phyloP scores from a whole-genome alignment of 2,797 vertebrate species.

The Steatocranus sp. region DNA sequence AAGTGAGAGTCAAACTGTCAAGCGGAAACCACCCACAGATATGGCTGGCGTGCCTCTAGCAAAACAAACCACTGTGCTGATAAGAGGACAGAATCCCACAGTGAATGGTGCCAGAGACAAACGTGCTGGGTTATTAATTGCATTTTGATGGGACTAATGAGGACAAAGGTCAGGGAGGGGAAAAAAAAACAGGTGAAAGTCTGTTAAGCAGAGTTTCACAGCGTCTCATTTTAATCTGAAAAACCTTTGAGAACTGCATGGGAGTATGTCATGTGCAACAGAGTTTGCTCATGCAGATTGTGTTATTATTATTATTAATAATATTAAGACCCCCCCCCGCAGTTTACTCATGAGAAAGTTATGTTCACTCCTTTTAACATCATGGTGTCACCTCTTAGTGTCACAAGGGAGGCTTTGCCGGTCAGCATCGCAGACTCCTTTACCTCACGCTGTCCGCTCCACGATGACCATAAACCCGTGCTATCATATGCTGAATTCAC shows the following conservation, averaged over 20 bases:
- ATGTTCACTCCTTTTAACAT: neutral
- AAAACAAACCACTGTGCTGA: slow-evolving; percentile 46
- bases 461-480: slow-evolving; percentile 6
- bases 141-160: slow-evolving; percentile 14
- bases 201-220: neutral
- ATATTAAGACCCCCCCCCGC: neutral
- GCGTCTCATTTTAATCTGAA: neutral
- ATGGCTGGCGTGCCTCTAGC: slow-evolving; percentile 39
- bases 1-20: slow-evolving; percentile 50
- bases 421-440: neutral
- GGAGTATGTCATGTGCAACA: neutral
- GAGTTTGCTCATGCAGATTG: neutral
- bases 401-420: neutral
- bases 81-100: slow-evolving; percentile 41
- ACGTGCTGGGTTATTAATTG: neutral
- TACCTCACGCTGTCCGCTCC: neutral
- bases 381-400: neutral
- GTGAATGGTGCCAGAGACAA: neutral
- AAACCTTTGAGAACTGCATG: neutral
- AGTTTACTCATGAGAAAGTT: neutral
- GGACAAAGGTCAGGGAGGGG: neutral
- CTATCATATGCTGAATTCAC: neutral
- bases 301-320: neutral
- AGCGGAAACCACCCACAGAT: slow-evolving; percentile 59
- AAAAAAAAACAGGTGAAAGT: neutral